These are phyloP conservation scores for Drosophila nigrodunni DNA, from an alignment of 1,140 invertebrate genomes.

Conservation along the genomic window DNA sequence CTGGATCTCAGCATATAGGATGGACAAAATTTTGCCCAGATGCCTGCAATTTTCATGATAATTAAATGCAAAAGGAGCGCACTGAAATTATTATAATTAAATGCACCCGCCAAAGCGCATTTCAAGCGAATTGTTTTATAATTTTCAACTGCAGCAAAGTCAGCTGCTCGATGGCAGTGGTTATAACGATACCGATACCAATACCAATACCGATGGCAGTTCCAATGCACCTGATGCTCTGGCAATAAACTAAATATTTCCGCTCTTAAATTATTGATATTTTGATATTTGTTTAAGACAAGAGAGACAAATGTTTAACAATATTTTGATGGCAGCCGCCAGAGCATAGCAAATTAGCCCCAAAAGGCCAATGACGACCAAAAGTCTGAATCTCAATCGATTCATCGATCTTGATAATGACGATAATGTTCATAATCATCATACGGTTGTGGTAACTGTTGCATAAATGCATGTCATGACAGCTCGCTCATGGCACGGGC, in stretches of 20 bases:
- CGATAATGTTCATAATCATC: slow-evolving; percentile 20
- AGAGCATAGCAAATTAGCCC: slow-evolving; percentile 77
- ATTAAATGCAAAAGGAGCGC: slow-evolving; percentile 70
- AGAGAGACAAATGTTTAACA: slow-evolving; percentile 74
- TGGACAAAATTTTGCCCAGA: slow-evolving; percentile 48
- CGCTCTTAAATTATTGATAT: slow-evolving; percentile 77
- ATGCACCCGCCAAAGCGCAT: slow-evolving; percentile 80
- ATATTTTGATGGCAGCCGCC: slow-evolving; percentile 74
- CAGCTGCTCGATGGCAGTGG: slow-evolving; percentile 44
- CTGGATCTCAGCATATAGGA: slow-evolving; percentile 18
- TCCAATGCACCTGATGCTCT: background rate
- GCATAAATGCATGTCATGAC: slow-evolving; percentile 82
- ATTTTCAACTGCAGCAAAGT: slow-evolving; percentile 54
- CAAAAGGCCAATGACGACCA: slow-evolving; percentile 25
- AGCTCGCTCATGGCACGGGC: slow-evolving; percentile 38
- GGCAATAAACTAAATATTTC: slow-evolving; percentile 82
- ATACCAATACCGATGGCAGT: background rate
- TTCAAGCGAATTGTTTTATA: slow-evolving; percentile 81
- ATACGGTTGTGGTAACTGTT: slow-evolving; percentile 39
- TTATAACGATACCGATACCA: slow-evolving; percentile 27
- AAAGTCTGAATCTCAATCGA: slow-evolving; percentile 26
- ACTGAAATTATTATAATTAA: slow-evolving; percentile 80
- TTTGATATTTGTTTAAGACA: slow-evolving; percentile 48
- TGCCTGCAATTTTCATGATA: slow-evolving; percentile 74
- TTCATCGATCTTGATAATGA: slow-evolving; percentile 22